Evolutionary conservation across 2,797 vertebrate genomes (phyloP), one percentile per base, ranked within the genome.

Genomic region (Coreius guichenoti): DNA sequence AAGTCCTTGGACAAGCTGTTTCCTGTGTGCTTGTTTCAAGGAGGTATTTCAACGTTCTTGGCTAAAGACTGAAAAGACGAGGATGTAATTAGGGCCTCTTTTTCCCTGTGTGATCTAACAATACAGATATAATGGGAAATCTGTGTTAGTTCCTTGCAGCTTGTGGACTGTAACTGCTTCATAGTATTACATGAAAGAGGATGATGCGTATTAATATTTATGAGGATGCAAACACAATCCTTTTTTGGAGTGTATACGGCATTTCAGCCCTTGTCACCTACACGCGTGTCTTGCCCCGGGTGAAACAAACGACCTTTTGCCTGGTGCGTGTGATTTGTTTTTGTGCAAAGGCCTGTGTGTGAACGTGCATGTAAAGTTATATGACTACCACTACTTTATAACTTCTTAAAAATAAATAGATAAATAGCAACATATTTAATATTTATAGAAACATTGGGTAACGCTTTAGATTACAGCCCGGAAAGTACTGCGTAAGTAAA

Each of bases 11-110:
- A 77, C 78, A 81, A 85, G 86, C 82, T 87, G 83, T 86, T 85
- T 80, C 87, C 73, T 69, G 67, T 68, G 84, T 65, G 85, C 89
- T 85, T 58, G 83, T 91, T 91, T 89, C 63, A 77, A 49, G 63
- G 65, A 84, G 74, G 82, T 26, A 54, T 78, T 84, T 84, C 56
- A 85, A 80, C 77, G 68, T 80, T 39, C 84, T 67, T 65, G 43
- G 77, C 56, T 80, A 17, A 80, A 85, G 73, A 67, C 58, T 80
- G 68, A 74, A 65, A 75, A 54, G 54, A 82, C 36, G 31, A 23
- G 68, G 77, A 73, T 49, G 63, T 72, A 58, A 77, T 82, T 82
- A 72, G 26, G 85, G 11, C 45, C 51, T 5, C 31, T 70, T 79
- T 85, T 69, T 61, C 36, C 36, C 23, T 56, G 80, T 72, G 33